Evolutionary conservation across 2,888 invertebrate genomes (phyloP).

Genomic region (Andrena flavipes): DNA sequence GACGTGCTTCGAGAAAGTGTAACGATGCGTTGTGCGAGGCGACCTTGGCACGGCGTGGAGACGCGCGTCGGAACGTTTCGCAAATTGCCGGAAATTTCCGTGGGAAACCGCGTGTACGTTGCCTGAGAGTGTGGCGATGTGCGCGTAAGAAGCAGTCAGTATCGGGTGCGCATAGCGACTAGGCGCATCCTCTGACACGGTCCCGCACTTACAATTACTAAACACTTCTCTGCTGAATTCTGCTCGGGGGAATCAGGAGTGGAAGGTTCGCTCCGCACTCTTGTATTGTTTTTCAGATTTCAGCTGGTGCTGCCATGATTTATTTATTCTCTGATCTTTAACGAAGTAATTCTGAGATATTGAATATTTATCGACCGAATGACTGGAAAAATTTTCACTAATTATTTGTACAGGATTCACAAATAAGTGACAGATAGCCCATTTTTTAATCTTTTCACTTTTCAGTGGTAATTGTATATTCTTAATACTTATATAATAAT

Average conservation of each 20-base stretch:
- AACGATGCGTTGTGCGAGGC: conserved; percentile 58
- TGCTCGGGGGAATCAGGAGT: background rate
- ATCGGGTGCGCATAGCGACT: conserved; percentile 65
- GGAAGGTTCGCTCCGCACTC: background rate
- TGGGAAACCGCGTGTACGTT: conserved; percentile 76
- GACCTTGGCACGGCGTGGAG: conserved; percentile 76
- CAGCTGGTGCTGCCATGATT: too few species aligned
- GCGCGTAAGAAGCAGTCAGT: conserved; percentile 62
- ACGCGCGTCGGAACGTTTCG: conserved; percentile 76
- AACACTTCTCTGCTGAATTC: conserved; percentile 60
- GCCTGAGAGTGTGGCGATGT: conserved; percentile 55
- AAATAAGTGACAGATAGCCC: too few species aligned
- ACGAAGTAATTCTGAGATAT: too few species aligned
- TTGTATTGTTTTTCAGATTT: background rate
- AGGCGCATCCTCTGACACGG: conserved; percentile 70
- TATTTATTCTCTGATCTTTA: too few species aligned
- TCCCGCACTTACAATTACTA: conserved; percentile 75
- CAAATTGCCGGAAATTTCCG: conserved; percentile 81
- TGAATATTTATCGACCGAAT: too few species aligned
- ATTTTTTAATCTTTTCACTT: too few species aligned
- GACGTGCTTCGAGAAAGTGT: conserved; percentile 65
- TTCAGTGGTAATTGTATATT: too few species aligned
- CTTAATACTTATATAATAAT: too few species aligned
- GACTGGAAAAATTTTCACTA: too few species aligned
- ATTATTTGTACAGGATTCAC: too few species aligned